Conservation (phyloP, 2,888 invertebrate species). For the Siphlonurus alternatus region DNA sequence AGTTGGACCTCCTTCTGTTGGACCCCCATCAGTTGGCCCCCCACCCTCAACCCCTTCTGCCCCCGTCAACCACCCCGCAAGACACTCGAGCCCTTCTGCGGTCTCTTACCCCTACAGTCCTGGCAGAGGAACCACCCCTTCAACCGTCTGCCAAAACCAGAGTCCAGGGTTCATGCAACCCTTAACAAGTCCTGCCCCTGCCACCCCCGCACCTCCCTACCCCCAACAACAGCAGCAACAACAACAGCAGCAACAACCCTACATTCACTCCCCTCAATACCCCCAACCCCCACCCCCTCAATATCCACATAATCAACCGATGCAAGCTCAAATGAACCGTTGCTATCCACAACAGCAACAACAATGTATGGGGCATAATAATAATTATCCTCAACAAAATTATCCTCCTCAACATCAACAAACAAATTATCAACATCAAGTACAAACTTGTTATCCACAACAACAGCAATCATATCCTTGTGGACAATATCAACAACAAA, state of each 20-base stretch:
- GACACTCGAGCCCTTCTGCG: neutral
- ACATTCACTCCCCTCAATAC: constrained; percentile 23
- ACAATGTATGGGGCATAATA: constrained; percentile 16
- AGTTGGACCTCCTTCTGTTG: constrained; percentile 3
- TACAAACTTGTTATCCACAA: constrained; percentile 4
- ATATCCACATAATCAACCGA: constrained; percentile 24
- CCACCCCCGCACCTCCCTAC: constrained; percentile 10
- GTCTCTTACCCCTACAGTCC: constrained; percentile 7
- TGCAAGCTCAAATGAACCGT: constrained; percentile 16
- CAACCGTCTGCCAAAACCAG: neutral
- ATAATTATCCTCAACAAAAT: constrained; percentile 13
- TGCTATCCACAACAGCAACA: constrained; percentile 20
- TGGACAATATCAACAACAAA: neutral
- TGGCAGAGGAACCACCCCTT: constrained; percentile 12
- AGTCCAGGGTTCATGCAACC: constrained; percentile 8
- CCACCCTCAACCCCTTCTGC: neutral
- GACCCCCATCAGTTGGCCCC: neutral
- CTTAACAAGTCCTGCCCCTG: constrained; percentile 12
- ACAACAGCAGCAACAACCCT: constrained; percentile 18
- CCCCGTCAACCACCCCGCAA: neutral
- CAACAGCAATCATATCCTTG: constrained; percentile 7
- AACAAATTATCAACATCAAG: constrained; percentile 9
- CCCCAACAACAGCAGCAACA: constrained; percentile 9
- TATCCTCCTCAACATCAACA: constrained; percentile 10
- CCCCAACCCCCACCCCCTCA: constrained; percentile 19